Conservation (phyloP, 2,888 invertebrate genomes). For the Chromoteleia sp. region DNA sequence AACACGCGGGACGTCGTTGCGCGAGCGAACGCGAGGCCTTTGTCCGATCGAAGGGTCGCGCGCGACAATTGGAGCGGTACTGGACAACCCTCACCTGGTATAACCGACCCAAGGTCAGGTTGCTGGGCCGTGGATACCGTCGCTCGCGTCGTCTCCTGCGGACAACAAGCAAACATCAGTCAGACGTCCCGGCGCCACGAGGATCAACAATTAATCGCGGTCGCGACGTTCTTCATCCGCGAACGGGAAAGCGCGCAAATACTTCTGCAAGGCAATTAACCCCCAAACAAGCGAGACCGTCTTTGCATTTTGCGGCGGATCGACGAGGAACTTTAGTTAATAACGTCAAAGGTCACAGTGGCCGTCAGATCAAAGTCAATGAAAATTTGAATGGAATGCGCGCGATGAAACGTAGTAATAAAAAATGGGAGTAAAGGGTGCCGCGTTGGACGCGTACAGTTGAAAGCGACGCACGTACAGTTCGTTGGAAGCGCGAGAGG, state of each 20-base stretch:
- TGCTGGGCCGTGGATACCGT: constrained; percentile 79
- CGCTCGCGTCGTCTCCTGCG: constrained; percentile 60
- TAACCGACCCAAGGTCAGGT: constrained; percentile 83
- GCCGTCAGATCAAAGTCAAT: no score
- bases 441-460: no score
- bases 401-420: no score
- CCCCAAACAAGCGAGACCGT: no score
- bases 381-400: no score
- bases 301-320: no score
- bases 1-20: constrained; percentile 22
- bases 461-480: no score
- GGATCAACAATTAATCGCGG: constrained; percentile 14
- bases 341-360: no score
- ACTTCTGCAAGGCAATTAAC: no score
- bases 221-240: background rate
- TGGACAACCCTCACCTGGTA: constrained; percentile 79
- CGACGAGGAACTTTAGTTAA: no score
- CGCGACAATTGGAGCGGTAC: constrained; percentile 36
- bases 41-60: constrained; percentile 57
- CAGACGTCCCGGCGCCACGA: constrained; percentile 1
- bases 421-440: no score
- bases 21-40: constrained; percentile 23
- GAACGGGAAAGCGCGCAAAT: background rate
- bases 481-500: no score
- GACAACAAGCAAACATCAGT: constrained; percentile 29